These are phyloP conservation scores for Xiphydria camelus DNA, from an alignment of 2,888 invertebrate species.

Conservation along the genomic window DNA sequence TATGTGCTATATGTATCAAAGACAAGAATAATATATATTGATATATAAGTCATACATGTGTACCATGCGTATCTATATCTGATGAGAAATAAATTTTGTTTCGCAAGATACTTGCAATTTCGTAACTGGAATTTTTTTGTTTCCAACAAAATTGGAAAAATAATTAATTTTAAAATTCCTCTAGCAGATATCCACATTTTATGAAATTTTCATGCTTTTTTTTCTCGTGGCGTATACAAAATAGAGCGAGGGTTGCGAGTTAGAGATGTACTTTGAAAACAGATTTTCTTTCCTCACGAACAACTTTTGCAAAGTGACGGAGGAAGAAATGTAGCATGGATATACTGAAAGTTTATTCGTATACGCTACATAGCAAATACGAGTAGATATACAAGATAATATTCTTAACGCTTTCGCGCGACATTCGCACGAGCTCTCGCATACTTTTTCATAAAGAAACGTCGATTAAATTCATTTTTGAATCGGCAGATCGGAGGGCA, in stretches of 20 bases:
- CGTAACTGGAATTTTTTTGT: no score
- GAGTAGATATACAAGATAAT: constrained; percentile 13
- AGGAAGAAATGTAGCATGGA: neutral
- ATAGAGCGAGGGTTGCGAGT: no score
- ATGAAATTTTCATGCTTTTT: no score
- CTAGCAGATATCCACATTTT: no score
- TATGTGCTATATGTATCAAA: neutral
- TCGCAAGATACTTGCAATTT: no score
- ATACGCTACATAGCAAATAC: constrained; percentile 15
- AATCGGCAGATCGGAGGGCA: no score
- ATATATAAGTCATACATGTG: constrained; percentile 22
- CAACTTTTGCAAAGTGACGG: neutral
- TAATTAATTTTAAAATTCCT: neutral
- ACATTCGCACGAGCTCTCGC: neutral
- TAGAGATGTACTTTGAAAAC: no score
- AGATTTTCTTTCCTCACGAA: no score
- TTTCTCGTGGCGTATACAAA: no score
- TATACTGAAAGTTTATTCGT: constrained; percentile 14
- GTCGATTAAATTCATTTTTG: no score
- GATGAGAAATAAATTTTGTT: constrained; percentile 24
- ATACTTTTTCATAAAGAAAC: no score
- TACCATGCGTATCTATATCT: neutral
- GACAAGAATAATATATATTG: constrained; percentile 24
- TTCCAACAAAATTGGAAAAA: neutral
- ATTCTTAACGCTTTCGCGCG: neutral